phyloP scores from a whole-genome alignment of 2,888 invertebrate species.

The Mechanitis messenoides region DNA sequence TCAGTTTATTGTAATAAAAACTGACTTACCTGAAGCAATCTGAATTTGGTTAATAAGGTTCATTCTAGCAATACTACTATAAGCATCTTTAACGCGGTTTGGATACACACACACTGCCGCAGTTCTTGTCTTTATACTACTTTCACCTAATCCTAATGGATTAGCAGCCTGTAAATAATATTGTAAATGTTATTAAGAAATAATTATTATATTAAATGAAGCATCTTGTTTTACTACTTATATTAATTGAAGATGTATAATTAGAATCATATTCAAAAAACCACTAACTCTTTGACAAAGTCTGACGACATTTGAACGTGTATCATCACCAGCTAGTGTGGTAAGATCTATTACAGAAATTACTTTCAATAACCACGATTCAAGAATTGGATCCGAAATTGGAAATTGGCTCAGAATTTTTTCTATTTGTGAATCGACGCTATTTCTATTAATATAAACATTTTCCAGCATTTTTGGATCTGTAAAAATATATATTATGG shows the following conservation, averaged over 20 bases:
- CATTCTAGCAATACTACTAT: slow-evolving; percentile 73
- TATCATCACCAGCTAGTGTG: slow-evolving; percentile 90
- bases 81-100: slow-evolving; percentile 85
- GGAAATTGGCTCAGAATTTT: slow-evolving; percentile 43
- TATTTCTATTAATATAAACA: slow-evolving; percentile 49
- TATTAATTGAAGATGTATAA: neutral
- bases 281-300: slow-evolving; percentile 85
- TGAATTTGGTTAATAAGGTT: slow-evolving; percentile 76
- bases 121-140: slow-evolving; percentile 73
- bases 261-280: neutral
- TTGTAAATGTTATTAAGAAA: neutral
- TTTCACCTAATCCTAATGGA: slow-evolving; percentile 58
- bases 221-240: no score
- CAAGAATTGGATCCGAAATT: slow-evolving; percentile 66
- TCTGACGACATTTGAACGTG: slow-evolving; percentile 83
- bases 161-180: slow-evolving; percentile 66
- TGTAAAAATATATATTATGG: slow-evolving; percentile 30
- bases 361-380: slow-evolving; percentile 87
- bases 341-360: slow-evolving; percentile 94
- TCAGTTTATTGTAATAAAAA: slow-evolving; percentile 6
- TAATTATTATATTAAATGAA: no score
- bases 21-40: slow-evolving; percentile 85
- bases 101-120: slow-evolving; percentile 99
- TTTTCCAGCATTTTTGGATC: slow-evolving; percentile 42
- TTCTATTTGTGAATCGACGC: slow-evolving; percentile 53